These are phyloP conservation scores for Schizothorax lantsangensis DNA, from an alignment of 2,797 vertebrate species.

Conservation along the genomic window DNA sequence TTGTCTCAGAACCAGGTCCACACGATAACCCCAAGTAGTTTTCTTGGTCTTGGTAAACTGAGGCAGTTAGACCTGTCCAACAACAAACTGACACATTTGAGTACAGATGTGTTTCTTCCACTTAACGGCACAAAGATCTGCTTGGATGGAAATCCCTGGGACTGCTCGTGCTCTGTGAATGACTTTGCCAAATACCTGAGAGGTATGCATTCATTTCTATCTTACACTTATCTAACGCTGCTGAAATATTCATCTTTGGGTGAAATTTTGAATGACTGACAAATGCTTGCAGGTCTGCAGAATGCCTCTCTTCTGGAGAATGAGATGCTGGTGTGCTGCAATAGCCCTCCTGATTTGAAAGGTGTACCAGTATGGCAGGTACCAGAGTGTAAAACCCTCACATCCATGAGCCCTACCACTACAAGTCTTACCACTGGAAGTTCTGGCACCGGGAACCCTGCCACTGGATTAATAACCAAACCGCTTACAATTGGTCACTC, in stretches of 20 bases:
- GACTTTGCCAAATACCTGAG: constrained; percentile 49
- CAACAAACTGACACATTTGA: constrained; percentile 72
- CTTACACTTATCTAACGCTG: background rate
- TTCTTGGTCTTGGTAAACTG: constrained; percentile 64
- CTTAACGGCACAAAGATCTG: constrained; percentile 60
- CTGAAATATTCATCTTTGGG: background rate
- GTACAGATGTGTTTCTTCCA: constrained; percentile 42
- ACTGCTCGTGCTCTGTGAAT: constrained; percentile 70
- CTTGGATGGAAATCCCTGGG: constrained; percentile 78
- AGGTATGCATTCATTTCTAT: constrained; percentile 42
- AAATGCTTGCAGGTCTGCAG: constrained; percentile 68
- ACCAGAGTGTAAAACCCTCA: constrained; percentile 60
- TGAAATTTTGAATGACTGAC: background rate
- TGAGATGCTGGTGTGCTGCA: constrained; percentile 67
- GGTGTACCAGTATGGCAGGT: constrained; percentile 72
- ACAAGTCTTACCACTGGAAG: background rate
- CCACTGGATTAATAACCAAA: constrained; percentile 1
- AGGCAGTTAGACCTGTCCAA: constrained; percentile 75
- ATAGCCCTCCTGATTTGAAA: constrained; percentile 63
- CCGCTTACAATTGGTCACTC: constrained; percentile 12
- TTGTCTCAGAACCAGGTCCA: constrained; percentile 72
- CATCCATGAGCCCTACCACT: background rate
- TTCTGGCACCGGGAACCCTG: background rate
- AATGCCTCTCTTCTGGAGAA: constrained; percentile 68
- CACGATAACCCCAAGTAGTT: constrained; percentile 59